A percentile compares a stretch with the other conserved stretches of the same genome.
phyloP scores from a whole-genome alignment of 2,113 vertebrate genomes.

The Cheilinus undulatus region DNA sequence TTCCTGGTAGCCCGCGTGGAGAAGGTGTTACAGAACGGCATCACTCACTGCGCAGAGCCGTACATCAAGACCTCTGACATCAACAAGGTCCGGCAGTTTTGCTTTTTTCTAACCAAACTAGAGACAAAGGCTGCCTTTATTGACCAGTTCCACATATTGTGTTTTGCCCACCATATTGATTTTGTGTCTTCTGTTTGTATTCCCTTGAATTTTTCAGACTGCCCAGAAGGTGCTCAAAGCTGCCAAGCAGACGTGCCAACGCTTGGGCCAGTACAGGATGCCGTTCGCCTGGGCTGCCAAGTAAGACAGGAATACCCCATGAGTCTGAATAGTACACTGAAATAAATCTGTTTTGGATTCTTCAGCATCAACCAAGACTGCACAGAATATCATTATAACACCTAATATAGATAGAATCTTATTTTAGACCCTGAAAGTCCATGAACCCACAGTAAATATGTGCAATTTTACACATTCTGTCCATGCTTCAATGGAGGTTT shows the following conservation, averaged over 20 bases:
- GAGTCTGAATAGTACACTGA: not conserved
- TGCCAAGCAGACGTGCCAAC: constrained; percentile 94
- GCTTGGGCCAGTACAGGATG: constrained; percentile 95
- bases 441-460: too few species aligned
- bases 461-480: too few species aligned
- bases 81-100: constrained; percentile 83
- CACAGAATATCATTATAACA: too few species aligned
- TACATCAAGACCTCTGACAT: constrained; percentile 93
- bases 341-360: constrained; percentile 34
- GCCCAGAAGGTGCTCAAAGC: constrained; percentile 96
- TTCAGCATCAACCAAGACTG: too few species aligned
- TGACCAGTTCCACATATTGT: not conserved
- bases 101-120: not conserved
- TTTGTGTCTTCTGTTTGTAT: not conserved
- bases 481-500: too few species aligned
- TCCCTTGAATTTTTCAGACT: constrained; percentile 82
- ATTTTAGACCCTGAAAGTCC: too few species aligned
- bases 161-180: not conserved
- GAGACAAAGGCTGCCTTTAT: not conserved
- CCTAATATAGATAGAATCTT: too few species aligned
- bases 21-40: constrained; percentile 97
- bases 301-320: constrained; percentile 79
- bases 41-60: constrained; percentile 92
- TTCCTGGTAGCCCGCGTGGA: constrained; percentile 94
- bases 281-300: constrained; percentile 98